These are phyloP conservation scores for Sebastes kiyomatsui DNA, from an alignment of 2,797 vertebrate species.

Conservation along the genomic window DNA sequence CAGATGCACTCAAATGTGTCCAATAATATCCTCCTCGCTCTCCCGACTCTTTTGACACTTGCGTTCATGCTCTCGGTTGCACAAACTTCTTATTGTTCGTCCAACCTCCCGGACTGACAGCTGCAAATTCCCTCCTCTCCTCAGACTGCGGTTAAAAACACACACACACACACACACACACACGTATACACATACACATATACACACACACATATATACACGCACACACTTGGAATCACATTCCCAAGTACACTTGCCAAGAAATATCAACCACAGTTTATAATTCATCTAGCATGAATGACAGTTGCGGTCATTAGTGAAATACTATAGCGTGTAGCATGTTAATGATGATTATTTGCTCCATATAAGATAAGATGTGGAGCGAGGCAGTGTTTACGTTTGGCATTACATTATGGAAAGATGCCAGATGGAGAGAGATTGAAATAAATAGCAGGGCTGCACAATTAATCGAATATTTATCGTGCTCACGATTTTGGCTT, in stretches of 20 bases:
- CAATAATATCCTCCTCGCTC: constrained; percentile 9
- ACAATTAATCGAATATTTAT: too few relatives aligned
- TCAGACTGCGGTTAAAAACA: constrained; percentile 35
- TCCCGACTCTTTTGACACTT: constrained; percentile 32
- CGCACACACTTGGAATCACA: background rate
- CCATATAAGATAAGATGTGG: background rate
- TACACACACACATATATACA: background rate
- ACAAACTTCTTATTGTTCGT: constrained; percentile 77
- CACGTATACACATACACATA: constrained; percentile 1
- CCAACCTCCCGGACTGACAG: constrained; percentile 65
- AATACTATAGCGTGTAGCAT: constrained; percentile 13
- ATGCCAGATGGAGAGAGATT: background rate
- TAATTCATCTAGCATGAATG: constrained; percentile 45
- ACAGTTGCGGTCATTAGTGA: constrained; percentile 34
- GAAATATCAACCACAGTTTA: constrained; percentile 48
- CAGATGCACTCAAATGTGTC: constrained; percentile 22
- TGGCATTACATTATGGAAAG: background rate
- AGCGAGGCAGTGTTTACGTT: constrained; percentile 1
- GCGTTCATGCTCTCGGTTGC: constrained; percentile 29
- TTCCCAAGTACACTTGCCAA: constrained; percentile 46
- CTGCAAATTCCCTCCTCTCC: constrained; percentile 66
- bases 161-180: constrained; percentile 9
- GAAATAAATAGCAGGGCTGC: background rate
- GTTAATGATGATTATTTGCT: background rate
- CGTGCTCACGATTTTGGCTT: too few relatives aligned